These are phyloP conservation scores for Pampus argenteus DNA, from an alignment of 2,797 vertebrate species.

Conservation along the genomic window DNA sequence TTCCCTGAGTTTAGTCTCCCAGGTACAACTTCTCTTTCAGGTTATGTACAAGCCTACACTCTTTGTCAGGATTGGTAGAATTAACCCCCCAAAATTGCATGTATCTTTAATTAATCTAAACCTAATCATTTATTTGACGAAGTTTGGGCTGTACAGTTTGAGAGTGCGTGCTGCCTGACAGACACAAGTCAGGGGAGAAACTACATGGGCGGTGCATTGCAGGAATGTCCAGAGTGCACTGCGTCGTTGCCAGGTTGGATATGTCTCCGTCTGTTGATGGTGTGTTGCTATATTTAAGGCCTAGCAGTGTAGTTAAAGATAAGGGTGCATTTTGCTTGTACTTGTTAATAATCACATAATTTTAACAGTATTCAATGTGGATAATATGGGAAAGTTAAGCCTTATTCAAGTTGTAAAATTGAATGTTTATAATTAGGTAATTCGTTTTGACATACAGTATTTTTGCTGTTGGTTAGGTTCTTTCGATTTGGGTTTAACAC, in stretches of 20 bases:
- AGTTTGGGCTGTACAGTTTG: accelerated
- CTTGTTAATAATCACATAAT: background rate
- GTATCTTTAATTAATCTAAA: background rate
- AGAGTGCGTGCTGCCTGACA: conserved; percentile 27
- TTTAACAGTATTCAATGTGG: background rate
- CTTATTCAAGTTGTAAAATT: too few species aligned
- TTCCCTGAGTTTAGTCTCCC: conserved; percentile 40
- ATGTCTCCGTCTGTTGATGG: background rate
- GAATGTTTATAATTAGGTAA: too few species aligned
- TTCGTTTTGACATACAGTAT: background rate
- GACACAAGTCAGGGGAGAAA: accelerated
- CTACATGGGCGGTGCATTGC: background rate
- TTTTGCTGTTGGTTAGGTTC: background rate
- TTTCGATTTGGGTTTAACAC: background rate
- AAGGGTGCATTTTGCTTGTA: background rate
- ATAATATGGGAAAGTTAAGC: too few species aligned
- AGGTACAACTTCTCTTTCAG: background rate
- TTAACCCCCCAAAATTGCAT: accelerated
- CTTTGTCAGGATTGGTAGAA: accelerated
- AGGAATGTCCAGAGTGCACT: background rate
- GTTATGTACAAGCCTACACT: accelerated
- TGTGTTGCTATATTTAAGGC: background rate
- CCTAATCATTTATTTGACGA: accelerated
- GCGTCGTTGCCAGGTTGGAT: conserved; percentile 66
- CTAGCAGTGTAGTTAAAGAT: background rate